phyloP scores from a whole-genome alignment of 2,888 invertebrate species.

The Proisotoma minuta region DNA sequence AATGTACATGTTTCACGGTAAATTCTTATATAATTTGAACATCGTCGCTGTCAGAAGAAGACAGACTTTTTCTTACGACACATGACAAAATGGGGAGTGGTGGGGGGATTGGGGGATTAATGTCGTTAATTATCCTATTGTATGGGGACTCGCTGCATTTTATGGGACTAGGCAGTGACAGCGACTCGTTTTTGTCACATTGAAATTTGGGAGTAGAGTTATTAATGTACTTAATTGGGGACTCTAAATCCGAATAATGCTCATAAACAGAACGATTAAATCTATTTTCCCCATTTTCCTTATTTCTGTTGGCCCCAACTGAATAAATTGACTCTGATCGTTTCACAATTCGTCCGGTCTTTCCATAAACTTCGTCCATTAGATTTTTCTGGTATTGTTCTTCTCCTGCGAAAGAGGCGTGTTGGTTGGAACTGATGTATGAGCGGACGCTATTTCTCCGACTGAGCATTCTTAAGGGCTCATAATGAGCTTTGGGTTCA shows the following conservation, averaged over 20 bases:
- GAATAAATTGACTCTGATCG: constrained; percentile 15
- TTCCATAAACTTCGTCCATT: constrained; percentile 9
- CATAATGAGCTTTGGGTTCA: constrained; percentile 34
- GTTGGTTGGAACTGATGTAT: constrained; percentile 54
- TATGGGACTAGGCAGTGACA: too few species aligned
- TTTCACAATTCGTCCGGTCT: not conserved
- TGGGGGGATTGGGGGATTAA: constrained; percentile 45
- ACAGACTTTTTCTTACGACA: constrained; percentile 30
- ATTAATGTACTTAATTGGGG: not conserved
- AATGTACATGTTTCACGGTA: too few species aligned
- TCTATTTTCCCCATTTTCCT: not conserved
- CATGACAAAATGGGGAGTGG: constrained; percentile 45
- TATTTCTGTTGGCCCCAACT: not conserved
- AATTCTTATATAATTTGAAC: constrained; percentile 10
- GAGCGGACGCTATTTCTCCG: constrained; percentile 30
- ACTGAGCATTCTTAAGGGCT: constrained; percentile 25
- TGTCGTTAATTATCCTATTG: constrained; percentile 19
- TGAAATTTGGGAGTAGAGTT: constrained; percentile 5
- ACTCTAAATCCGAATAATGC: not conserved
- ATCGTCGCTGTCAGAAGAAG: not conserved
- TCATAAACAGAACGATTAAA: constrained; percentile 11
- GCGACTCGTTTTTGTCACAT: too few species aligned
- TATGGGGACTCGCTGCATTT: too few species aligned
- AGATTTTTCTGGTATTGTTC: not conserved
- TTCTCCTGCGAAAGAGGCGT: constrained; percentile 7